A percentile compares a stretch with the other conserved stretches of the same genome.
Conservation (phyloP, 64 coral and sea anemone genomes). For the Pocillopora verrucosa region DNA sequence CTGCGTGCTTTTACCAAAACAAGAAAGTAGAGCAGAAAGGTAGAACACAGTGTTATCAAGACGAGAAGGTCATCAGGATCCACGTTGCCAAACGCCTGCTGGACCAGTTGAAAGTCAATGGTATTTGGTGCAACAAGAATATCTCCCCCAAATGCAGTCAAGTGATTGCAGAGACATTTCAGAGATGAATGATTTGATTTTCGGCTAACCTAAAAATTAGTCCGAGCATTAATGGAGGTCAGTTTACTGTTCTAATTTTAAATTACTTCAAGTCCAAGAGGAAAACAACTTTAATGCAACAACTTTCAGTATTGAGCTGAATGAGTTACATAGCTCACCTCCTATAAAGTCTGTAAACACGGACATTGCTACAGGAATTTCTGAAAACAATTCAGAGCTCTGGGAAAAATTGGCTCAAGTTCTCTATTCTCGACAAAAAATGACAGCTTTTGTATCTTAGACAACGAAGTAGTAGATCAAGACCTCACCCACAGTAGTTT, state of each 20-base stretch:
- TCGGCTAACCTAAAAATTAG: conserved; percentile 8
- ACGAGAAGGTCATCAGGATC: conserved; percentile 29
- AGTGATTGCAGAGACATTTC: conserved; percentile 66
- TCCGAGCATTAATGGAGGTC: background rate
- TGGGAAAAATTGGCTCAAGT: too few species aligned
- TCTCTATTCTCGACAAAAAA: too few species aligned
- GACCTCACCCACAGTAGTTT: too few species aligned
- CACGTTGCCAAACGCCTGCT: background rate
- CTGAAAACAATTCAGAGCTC: too few species aligned
- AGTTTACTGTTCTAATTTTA: background rate
- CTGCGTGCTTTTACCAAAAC: conserved; percentile 37
- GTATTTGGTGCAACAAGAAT: conserved; percentile 68
- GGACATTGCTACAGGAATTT: too few species aligned
- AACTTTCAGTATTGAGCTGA: too few species aligned
- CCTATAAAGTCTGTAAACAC: too few species aligned
- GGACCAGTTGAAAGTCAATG: conserved; percentile 61
- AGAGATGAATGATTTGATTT: conserved; percentile 20
- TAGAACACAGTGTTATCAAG: conserved; percentile 13
- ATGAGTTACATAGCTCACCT: too few species aligned
- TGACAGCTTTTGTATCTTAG: too few species aligned
- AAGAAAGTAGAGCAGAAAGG: conserved; percentile 18
- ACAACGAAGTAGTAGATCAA: too few species aligned
- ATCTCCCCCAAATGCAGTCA: conserved; percentile 73
- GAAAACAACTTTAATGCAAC: too few species aligned
- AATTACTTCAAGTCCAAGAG: too few species aligned